Evolutionary conservation across 1,140 invertebrate genomes (phyloP).

Genomic region (Neodiprion virginianus): DNA sequence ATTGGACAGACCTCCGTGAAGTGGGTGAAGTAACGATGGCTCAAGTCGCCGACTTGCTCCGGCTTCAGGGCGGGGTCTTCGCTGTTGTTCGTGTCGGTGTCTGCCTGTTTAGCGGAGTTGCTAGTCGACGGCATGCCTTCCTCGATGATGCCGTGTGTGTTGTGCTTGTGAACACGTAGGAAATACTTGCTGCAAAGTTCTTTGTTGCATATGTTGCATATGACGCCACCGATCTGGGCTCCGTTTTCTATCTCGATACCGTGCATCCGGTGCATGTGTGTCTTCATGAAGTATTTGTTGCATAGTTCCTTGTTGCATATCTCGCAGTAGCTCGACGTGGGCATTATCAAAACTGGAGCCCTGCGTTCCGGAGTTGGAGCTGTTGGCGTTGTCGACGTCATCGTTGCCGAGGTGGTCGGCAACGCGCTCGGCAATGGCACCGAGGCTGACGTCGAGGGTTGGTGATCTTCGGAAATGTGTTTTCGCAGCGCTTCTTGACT

Average conservation of each 20-base stretch:
- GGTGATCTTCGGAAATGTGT: constrained; percentile 67
- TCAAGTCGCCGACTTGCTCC: constrained; percentile 64
- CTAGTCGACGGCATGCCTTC: constrained; percentile 60
- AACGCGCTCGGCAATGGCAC: constrained; percentile 25
- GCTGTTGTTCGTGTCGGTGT: constrained; percentile 34
- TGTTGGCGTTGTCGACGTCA: constrained; percentile 25
- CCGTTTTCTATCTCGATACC: constrained; percentile 95
- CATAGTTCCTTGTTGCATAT: constrained; percentile 99
- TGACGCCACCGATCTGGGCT: constrained; percentile 88
- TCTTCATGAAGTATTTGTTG: constrained; percentile 99
- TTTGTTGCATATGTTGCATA: constrained; percentile 97
- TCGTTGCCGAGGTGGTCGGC: constrained; percentile 29
- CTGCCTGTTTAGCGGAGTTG: constrained; percentile 41
- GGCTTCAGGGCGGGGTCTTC: constrained; percentile 66
- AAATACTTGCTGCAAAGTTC: constrained; percentile 98
- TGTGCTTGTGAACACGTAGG: constrained; percentile 94
- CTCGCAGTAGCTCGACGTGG: constrained; percentile 92
- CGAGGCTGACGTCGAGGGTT: constrained; percentile 34
- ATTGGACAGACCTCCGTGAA: constrained; percentile 85
- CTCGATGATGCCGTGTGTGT: constrained; percentile 93
- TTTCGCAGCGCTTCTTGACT: constrained; percentile 64
- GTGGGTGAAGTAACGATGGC: constrained; percentile 71
- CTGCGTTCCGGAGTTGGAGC: constrained; percentile 29
- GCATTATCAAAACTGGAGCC: constrained; percentile 61
- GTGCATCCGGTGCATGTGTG: constrained; percentile 99